These are phyloP conservation scores for Ctenopoma kingsleyae DNA, from an alignment of 2,797 vertebrate genomes.

Conservation along the genomic window DNA sequence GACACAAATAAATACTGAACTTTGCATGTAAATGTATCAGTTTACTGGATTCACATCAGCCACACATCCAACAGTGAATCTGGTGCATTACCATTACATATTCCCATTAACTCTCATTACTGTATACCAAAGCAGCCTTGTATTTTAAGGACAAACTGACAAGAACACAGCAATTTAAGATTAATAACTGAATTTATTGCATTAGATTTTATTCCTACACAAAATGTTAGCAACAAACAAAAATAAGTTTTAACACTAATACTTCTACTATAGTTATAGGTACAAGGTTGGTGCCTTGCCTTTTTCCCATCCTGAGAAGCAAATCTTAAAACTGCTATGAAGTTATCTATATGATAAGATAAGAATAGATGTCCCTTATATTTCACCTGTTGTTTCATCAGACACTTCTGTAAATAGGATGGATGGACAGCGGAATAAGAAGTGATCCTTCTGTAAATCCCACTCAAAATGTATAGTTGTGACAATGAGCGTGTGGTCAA, in stretches of 20 bases:
- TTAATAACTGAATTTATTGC: slow-evolving; percentile 79
- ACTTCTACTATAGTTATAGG: slow-evolving; percentile 31
- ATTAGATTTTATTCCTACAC: slow-evolving; percentile 69
- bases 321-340: slow-evolving; percentile 68
- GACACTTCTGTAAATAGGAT: neutral
- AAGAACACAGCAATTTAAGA: slow-evolving; percentile 72
- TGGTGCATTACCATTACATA: neutral
- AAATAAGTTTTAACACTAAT: slow-evolving; percentile 51
- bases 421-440: neutral
- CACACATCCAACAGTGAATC: slow-evolving; percentile 22
- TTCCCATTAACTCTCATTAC: neutral
- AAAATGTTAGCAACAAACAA: slow-evolving; percentile 59
- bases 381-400: neutral
- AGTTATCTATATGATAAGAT: neutral
- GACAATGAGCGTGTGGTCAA: slow-evolving; percentile 21
- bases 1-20: neutral
- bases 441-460: slow-evolving; percentile 2
- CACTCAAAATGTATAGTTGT: neutral
- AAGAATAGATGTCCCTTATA: neutral
- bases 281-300: slow-evolving; percentile 78
- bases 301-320: slow-evolving; percentile 85
- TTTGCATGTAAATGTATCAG: neutral
- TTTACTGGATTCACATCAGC: slow-evolving; percentile 18
- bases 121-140: slow-evolving; percentile 7
- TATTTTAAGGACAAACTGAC: slow-evolving; percentile 71